Conservation (phyloP, 2,797 vertebrate species). For the Borostomias antarcticus region DNA sequence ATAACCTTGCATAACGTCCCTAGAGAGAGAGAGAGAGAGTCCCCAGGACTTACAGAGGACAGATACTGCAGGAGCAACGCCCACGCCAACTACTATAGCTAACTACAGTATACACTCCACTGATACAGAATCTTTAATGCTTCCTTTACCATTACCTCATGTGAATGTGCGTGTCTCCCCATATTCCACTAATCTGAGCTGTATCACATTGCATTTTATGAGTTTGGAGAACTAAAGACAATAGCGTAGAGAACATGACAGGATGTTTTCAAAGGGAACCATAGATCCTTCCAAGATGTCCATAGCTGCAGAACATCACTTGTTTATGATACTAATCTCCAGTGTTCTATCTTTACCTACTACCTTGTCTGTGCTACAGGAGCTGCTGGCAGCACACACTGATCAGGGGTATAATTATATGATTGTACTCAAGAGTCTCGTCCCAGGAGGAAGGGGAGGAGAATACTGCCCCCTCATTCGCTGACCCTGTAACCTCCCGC, state of each 20-base stretch:
- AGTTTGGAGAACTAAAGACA: no score
- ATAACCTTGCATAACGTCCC: slow-evolving; percentile 52
- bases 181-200: no score
- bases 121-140: no score
- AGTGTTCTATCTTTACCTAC: slow-evolving; percentile 21
- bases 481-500: slow-evolving; percentile 42
- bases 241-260: no score
- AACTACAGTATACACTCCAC: no score
- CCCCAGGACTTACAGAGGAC: slow-evolving; percentile 44
- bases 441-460: slow-evolving; percentile 18
- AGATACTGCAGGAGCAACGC: no score
- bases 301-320: slow-evolving; percentile 13
- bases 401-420: slow-evolving; percentile 35
- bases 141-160: no score
- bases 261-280: not conserved
- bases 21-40: slow-evolving; percentile 48
- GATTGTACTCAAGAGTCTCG: slow-evolving; percentile 30
- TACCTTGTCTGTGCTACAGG: slow-evolving; percentile 7
- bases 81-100: no score
- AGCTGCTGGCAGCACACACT: slow-evolving; percentile 7
- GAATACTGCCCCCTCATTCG: slow-evolving; percentile 27
- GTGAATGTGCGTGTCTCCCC: no score
- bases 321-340: slow-evolving; percentile 6
- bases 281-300: no score
- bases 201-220: no score